Evolutionary conservation across 2,113 vertebrate species (phyloP).

Genomic region (Psilopsiagon aurifrons): DNA sequence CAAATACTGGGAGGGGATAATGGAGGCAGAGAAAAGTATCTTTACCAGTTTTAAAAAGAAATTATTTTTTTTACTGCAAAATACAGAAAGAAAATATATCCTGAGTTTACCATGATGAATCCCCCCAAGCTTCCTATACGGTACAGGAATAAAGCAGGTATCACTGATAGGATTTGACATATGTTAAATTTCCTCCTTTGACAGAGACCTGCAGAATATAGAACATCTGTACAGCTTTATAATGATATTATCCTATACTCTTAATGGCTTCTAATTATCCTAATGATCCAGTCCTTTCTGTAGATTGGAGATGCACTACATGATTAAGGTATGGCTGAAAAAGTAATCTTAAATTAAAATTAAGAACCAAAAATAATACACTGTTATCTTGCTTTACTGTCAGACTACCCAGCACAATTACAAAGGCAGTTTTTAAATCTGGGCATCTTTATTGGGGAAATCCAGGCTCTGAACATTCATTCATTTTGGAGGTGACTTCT

Average conservation of each 20-base stretch:
- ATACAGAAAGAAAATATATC: neutral
- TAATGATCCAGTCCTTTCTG: slow-evolving; percentile 46
- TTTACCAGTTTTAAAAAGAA: neutral
- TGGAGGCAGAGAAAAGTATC: neutral
- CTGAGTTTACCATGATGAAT: neutral
- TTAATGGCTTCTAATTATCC: slow-evolving; percentile 58
- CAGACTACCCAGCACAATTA: neutral
- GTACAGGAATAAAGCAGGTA: slow-evolving; percentile 6
- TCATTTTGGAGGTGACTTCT: neutral
- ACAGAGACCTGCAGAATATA: slow-evolving; percentile 10
- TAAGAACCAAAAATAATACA: slow-evolving; percentile 16
- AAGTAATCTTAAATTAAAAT: slow-evolving; percentile 40
- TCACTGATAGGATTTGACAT: neutral
- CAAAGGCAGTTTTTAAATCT: neutral
- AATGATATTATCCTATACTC: slow-evolving; percentile 12
- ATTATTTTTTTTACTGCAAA: neutral
- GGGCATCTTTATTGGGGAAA: neutral
- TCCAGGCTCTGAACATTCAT: neutral
- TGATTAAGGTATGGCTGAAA: slow-evolving; percentile 47
- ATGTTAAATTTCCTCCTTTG: slow-evolving; percentile 33
- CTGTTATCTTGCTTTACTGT: neutral
- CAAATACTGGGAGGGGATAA: neutral
- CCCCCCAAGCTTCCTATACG: neutral
- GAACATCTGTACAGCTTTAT: slow-evolving; percentile 42
- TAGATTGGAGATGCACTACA: neutral